A percentile compares a stretch with the other conserved stretches of the same genome.
Conservation (phyloP, 2,888 invertebrate species). For the Spisula subtruncata region DNA sequence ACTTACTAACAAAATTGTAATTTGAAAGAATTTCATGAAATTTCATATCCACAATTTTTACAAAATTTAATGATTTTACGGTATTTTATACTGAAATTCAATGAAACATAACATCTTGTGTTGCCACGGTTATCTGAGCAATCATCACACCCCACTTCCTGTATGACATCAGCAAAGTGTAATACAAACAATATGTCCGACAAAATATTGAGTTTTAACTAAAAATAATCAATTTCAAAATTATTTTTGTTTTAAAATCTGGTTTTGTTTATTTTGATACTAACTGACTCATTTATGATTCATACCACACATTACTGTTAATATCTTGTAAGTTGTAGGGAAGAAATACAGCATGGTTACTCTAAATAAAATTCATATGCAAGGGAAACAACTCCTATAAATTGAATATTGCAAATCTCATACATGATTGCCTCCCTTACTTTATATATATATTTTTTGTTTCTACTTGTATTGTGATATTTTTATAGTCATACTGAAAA, state of each 20-base stretch:
- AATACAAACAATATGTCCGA: neutral
- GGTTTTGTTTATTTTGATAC: too few relatives aligned
- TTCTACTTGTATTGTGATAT: too few relatives aligned
- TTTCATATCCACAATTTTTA: too few relatives aligned
- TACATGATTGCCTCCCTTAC: neutral
- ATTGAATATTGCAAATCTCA: neutral
- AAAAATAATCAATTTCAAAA: neutral
- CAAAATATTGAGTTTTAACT: neutral
- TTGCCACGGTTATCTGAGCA: neutral
- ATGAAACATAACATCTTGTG: neutral
- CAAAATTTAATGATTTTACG: too few relatives aligned
- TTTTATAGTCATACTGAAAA: too few relatives aligned
- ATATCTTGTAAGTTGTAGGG: neutral
- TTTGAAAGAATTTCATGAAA: too few relatives aligned
- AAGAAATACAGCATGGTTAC: neutral
- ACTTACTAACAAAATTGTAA: too few relatives aligned
- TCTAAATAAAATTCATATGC: neutral
- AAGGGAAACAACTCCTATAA: slow-evolving; percentile 24
- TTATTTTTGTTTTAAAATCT: neutral
- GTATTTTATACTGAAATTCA: neutral
- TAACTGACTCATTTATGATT: neutral
- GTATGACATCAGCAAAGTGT: neutral
- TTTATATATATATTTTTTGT: neutral
- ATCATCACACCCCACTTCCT: neutral
- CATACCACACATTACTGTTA: neutral